A percentile compares a stretch with the other conserved stretches of the same genome.
Conservation (phyloP, 2,113 vertebrate genomes). For the Pluvianellus socialis region DNA sequence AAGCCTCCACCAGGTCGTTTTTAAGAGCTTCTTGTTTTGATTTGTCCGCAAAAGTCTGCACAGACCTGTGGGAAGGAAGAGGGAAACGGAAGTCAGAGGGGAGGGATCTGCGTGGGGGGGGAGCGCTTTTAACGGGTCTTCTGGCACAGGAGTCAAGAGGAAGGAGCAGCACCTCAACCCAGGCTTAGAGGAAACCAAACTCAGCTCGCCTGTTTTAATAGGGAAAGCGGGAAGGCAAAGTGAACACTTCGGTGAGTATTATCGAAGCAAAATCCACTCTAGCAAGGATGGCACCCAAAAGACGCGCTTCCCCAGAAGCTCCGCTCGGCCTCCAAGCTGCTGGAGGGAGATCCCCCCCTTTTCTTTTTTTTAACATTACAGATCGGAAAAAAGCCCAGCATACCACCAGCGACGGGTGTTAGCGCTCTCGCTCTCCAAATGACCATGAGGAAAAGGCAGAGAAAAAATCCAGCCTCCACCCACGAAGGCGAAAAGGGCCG, state of each 20-base stretch:
- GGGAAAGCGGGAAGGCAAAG: not conserved
- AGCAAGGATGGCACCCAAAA: not conserved
- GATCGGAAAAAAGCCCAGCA: not conserved
- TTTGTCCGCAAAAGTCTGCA: slow-evolving; percentile 93
- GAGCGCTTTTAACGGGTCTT: not conserved
- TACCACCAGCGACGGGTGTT: not conserved
- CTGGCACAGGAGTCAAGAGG: not conserved
- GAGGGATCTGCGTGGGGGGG: fast-evolving
- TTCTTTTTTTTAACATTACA: not conserved
- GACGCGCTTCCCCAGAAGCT: not conserved
- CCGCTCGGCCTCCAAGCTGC: not conserved
- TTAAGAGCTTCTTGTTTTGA: slow-evolving; percentile 95
- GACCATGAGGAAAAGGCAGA: not conserved
- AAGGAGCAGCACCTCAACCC: slow-evolving; percentile 23
- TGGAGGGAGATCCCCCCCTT: not conserved
- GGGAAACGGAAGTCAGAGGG: not conserved
- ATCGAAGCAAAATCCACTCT: not conserved
- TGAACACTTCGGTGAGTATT: not conserved
- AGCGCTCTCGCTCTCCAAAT: not conserved
- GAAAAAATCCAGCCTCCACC: not conserved
- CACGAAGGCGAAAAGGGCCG: not conserved
- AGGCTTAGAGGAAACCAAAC: not conserved
- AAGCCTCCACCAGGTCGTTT: slow-evolving; percentile 91
- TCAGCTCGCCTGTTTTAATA: not conserved
- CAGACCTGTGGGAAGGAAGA: slow-evolving; percentile 80